Evolutionary conservation across 2,797 vertebrate genomes (phyloP).

Genomic region (Epinephelus malabaricus): DNA sequence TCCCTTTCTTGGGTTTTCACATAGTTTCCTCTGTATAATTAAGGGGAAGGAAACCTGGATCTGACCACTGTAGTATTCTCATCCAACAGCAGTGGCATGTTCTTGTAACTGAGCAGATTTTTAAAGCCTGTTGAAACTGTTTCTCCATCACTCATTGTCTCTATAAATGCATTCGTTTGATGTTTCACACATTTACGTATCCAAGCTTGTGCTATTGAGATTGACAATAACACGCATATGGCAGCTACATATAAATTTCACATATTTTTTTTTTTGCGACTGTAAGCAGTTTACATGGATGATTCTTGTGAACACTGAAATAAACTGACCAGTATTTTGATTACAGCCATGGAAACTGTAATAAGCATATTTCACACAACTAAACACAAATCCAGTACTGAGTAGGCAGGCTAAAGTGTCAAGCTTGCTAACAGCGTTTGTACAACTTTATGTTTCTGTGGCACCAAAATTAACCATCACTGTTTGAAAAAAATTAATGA

Average conservation of each 20-base stretch:
- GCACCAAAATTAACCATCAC: conserved; percentile 3
- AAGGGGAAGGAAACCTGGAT: conserved; percentile 1
- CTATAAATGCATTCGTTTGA: neutral
- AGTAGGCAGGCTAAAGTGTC: neutral
- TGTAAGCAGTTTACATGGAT: conserved; percentile 29
- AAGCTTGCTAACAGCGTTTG: neutral
- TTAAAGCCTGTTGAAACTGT: conserved; percentile 16
- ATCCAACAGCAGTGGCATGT: neutral
- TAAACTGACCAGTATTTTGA: conserved; percentile 20
- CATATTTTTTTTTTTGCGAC: neutral
- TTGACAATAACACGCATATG: conserved; percentile 9
- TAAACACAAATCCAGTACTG: neutral
- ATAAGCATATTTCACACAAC: conserved; percentile 43
- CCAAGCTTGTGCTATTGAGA: conserved; percentile 18
- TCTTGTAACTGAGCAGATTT: conserved; percentile 6
- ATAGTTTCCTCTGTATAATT: neutral
- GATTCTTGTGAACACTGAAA: conserved; percentile 13
- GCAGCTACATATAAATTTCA: conserved; percentile 34
- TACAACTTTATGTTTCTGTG: neutral
- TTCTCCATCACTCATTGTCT: neutral
- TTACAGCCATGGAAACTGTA: neutral
- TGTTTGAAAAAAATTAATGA: neutral
- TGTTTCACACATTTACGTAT: neutral
- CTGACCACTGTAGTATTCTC: neutral
- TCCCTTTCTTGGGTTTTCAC: conserved; percentile 6